A percentile compares a stretch with the other conserved stretches of the same genome.
Conservation (phyloP, 2,888 invertebrate species). For the Rhamphomyia laevipes region DNA sequence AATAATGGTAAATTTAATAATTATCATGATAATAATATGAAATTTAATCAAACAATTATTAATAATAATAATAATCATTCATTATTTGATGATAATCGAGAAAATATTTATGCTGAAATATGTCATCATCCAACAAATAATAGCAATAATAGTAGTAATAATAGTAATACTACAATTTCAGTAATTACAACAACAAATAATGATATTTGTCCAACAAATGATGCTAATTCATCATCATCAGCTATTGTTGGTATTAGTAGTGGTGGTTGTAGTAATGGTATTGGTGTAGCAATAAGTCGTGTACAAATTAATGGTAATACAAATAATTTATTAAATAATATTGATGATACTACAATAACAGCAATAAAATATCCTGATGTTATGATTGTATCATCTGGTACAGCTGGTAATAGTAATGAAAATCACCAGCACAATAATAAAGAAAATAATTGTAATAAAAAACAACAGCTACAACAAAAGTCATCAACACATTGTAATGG, state of each 20-base stretch:
- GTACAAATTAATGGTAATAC: conserved; percentile 31
- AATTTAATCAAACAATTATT: conserved; percentile 8
- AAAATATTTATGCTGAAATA: conserved; percentile 62
- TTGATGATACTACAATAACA: neutral
- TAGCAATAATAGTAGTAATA: conserved; percentile 4
- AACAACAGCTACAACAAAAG: neutral
- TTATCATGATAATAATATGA: neutral
- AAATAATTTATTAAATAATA: conserved; percentile 21
- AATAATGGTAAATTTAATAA: conserved; percentile 13
- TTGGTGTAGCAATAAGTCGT: conserved; percentile 29
- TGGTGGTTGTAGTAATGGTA: conserved; percentile 23
- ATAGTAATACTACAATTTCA: neutral
- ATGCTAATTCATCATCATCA: conserved; percentile 2
- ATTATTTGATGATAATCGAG: conserved; percentile 36
- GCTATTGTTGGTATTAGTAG: conserved; percentile 7
- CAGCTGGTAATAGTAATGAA: neutral
- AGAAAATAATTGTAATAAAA: neutral
- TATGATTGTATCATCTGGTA: neutral
- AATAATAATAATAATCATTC: conserved; percentile 10
- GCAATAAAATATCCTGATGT: neutral
- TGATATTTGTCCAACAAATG: neutral
- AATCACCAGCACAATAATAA: conserved; percentile 3
- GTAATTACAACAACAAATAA: neutral
- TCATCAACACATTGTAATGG: conserved; percentile 5
- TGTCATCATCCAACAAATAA: conserved; percentile 32